Conservation (phyloP, 2,797 vertebrate genomes). For the Apogon talboti region DNA sequence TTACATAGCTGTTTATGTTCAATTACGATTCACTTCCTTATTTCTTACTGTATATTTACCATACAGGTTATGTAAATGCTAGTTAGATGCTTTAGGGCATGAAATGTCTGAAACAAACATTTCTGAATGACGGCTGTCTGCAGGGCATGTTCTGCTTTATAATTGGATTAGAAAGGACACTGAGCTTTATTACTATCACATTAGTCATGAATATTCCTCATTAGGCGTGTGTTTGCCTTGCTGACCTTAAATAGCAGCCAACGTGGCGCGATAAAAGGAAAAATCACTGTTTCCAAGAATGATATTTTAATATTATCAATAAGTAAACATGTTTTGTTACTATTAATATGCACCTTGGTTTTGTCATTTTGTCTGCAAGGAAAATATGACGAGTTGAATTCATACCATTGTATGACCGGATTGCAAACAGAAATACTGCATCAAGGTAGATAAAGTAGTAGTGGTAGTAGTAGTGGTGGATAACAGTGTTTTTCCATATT, state of each 20-base stretch:
- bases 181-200: conserved; percentile 2
- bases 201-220: conserved; percentile 19
- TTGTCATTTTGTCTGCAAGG: too few relatives aligned
- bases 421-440: not conserved
- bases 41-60: not conserved
- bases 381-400: too few relatives aligned
- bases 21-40: not conserved
- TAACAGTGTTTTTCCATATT: not conserved
- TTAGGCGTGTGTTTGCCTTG: conserved; percentile 9
- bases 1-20: not conserved
- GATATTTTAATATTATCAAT: too few relatives aligned
- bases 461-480: too few relatives aligned
- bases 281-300: too few relatives aligned
- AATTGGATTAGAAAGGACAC: not conserved
- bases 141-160: not conserved
- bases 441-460: not conserved
- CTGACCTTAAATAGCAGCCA: conserved; percentile 3
- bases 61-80: not conserved
- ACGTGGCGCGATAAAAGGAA: not conserved
- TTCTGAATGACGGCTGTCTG: not conserved
- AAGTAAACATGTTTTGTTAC: too few relatives aligned
- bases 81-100: too few relatives aligned
- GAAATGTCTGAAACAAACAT: too few relatives aligned
- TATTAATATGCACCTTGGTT: too few relatives aligned
- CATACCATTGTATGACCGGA: too few relatives aligned